phyloP scores from a whole-genome alignment of 2,888 invertebrate genomes.

The Pyrochroa serraticornis region DNA sequence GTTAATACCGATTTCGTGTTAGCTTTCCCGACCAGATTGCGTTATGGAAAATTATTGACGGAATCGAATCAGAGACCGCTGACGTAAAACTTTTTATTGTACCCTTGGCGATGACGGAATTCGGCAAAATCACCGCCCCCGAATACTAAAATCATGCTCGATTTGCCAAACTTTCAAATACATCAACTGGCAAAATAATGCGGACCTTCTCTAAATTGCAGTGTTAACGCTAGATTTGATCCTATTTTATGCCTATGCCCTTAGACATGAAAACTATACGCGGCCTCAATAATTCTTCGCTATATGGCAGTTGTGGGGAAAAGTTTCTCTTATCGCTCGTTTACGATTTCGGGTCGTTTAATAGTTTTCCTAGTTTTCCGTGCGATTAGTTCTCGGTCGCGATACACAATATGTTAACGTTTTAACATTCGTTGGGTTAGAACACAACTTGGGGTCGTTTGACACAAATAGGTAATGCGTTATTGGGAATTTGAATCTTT shows the following conservation, averaged over 20 bases:
- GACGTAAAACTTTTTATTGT: no score
- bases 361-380: constrained; percentile 4
- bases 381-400: constrained; percentile 1
- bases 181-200: constrained; percentile 16
- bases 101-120: no score
- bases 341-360: constrained; percentile 8
- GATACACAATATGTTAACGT: no score
- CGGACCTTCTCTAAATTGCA: constrained; percentile 14
- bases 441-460: no score
- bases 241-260: constrained; percentile 15
- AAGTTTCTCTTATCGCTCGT: constrained; percentile 9
- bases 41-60: no score
- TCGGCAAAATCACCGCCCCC: no score
- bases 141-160: constrained; percentile 8
- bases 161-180: constrained; percentile 12
- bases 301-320: not conserved
- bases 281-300: constrained; percentile 2
- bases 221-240: constrained; percentile 26
- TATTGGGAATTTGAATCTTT: no score
- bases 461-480: no score
- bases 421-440: no score
- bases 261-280: not conserved
- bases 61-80: no score
- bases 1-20: no score
- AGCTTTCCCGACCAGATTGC: no score